Evolutionary conservation across 2,113 vertebrate species (phyloP).

Genomic region (Prietella phreatophila): DNA sequence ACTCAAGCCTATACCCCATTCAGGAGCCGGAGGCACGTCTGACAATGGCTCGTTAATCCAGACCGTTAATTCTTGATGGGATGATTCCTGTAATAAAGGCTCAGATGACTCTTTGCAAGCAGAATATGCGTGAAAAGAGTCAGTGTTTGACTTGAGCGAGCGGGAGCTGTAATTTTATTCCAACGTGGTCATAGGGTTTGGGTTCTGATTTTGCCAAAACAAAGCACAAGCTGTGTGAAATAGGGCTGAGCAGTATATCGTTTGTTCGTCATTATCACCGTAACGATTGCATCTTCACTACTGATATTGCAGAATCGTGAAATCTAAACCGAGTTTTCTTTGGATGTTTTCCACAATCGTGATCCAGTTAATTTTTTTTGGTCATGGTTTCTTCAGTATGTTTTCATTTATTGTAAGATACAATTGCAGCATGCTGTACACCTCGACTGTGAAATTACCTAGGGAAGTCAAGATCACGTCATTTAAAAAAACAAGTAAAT

Average conservation of each 20-base stretch:
- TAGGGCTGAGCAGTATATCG: not conserved
- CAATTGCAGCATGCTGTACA: not conserved
- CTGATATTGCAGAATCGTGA: not conserved
- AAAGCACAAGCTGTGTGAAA: slow-evolving; percentile 4
- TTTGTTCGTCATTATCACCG: not conserved
- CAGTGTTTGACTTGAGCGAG: slow-evolving; percentile 20
- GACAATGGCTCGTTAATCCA: slow-evolving; percentile 55
- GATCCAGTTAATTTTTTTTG: not conserved
- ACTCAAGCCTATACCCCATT: slow-evolving; percentile 39
- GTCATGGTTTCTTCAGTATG: not conserved
- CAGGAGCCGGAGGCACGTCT: slow-evolving; percentile 38
- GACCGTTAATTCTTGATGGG: slow-evolving; percentile 48
- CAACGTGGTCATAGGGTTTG: not conserved
- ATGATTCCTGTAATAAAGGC: slow-evolving; percentile 48
- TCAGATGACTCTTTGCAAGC: slow-evolving; percentile 43
- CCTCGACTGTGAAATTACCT: not conserved
- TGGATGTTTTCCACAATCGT: not conserved
- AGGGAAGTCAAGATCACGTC: not conserved
- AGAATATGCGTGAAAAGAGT: slow-evolving; percentile 42
- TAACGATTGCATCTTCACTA: not conserved
- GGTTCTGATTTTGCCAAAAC: slow-evolving; percentile 11
- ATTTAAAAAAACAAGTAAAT: too few species aligned
- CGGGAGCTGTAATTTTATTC: slow-evolving; percentile 24
- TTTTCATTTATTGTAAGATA: not conserved
- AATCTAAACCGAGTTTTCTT: not conserved